phyloP scores from a whole-genome alignment of 1,140 invertebrate genomes.

The Cotesia glomerata region DNA sequence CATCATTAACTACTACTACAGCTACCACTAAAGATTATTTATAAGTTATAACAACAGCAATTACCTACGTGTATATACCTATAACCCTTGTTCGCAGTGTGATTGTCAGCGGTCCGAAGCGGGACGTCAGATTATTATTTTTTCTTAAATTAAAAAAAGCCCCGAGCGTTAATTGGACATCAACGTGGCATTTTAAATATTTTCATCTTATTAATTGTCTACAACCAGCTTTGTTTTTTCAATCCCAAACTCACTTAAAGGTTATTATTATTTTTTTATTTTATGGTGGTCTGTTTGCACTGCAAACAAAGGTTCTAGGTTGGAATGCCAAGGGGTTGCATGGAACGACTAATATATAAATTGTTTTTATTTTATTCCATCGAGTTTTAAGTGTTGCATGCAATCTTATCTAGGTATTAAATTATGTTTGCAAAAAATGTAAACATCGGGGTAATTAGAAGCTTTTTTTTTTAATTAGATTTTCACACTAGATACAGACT shows the following conservation, averaged over 20 bases:
- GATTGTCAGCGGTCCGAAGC: slow-evolving; percentile 5
- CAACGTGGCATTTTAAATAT: neutral
- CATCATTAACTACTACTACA: neutral
- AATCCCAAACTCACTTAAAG: too few species aligned
- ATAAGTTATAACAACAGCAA: slow-evolving; percentile 27
- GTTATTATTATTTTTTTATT: neutral
- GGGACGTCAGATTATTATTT: slow-evolving; percentile 14
- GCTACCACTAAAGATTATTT: neutral
- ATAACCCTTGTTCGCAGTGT: slow-evolving; percentile 43
- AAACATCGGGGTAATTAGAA: neutral
- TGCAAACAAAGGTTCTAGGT: neutral
- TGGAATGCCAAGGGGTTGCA: neutral
- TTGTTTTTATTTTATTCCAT: neutral
- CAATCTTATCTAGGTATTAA: too few species aligned
- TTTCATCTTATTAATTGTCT: neutral
- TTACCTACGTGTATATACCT: neutral
- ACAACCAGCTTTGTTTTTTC: too few species aligned
- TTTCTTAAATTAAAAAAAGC: neutral
- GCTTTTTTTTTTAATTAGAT: neutral
- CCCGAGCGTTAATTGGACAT: neutral
- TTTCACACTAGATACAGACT: neutral
- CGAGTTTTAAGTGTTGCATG: neutral
- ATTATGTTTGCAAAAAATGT: neutral
- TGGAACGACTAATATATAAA: neutral
- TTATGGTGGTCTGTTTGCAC: neutral